phyloP scores from a whole-genome alignment of 2,888 invertebrate species.

The Drosophila vallismaia region DNA sequence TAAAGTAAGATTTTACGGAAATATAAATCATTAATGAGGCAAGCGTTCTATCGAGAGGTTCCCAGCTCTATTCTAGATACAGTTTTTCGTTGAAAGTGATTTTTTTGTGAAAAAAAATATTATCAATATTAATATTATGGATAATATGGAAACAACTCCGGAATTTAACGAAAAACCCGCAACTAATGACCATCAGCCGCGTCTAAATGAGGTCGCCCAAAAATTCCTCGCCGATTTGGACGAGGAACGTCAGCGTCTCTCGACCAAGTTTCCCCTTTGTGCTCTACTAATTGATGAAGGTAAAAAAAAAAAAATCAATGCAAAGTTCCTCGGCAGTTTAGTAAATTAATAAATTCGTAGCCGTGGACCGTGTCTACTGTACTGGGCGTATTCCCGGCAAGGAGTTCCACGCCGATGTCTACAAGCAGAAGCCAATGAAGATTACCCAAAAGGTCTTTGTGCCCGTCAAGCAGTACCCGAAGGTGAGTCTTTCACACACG shows the following conservation, averaged over 20 bases:
- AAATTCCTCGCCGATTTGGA: conserved; percentile 80
- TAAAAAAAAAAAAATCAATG: conserved; percentile 31
- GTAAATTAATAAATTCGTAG: conserved; percentile 82
- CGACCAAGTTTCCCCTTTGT: conserved; percentile 78
- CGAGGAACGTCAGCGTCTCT: conserved; percentile 74
- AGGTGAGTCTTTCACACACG: conserved; percentile 51
- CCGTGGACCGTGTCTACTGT: conserved; percentile 89
- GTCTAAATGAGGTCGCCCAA: conserved; percentile 80
- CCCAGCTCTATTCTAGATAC: conserved; percentile 35
- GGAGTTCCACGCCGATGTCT: conserved; percentile 90
- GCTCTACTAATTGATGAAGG: conserved; percentile 81
- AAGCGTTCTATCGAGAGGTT: not conserved
- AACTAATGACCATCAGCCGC: conserved; percentile 70
- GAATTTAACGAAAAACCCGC: conserved; percentile 60
- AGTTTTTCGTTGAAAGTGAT: conserved; percentile 25
- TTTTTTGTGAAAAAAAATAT: conserved; percentile 1
- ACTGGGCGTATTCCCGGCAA: conserved; percentile 88
- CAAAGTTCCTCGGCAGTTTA: not conserved
- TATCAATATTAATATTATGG: too few relatives aligned
- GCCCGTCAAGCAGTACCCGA: conserved; percentile 84
- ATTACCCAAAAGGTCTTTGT: conserved; percentile 82
- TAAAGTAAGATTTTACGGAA: not conserved
- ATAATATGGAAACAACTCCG: conserved; percentile 58
- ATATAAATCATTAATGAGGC: not conserved
- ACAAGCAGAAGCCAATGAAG: conserved; percentile 85